phyloP scores from a whole-genome alignment of 2,888 invertebrate genomes.

The Drosophila cyrtoloma region DNA sequence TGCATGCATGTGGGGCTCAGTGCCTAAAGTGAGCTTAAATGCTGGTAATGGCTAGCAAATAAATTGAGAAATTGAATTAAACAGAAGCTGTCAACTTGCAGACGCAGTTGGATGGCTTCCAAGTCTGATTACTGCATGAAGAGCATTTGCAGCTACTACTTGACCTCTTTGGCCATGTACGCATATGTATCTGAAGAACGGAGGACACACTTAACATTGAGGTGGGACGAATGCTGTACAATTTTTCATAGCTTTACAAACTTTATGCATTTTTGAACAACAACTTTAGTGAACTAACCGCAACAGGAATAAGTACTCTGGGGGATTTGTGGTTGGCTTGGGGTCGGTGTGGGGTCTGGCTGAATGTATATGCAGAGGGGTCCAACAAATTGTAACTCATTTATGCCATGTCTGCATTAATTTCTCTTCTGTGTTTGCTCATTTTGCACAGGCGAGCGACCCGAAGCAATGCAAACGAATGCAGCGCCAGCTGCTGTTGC shows the following conservation, averaged over 20 bases:
- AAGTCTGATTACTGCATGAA: conserved; percentile 45
- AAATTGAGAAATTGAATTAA: conserved; percentile 29
- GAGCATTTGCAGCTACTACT: conserved; percentile 48
- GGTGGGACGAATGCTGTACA: conserved; percentile 35
- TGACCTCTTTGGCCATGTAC: conserved; percentile 56
- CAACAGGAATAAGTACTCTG: conserved; percentile 48
- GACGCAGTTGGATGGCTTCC: conserved; percentile 43
- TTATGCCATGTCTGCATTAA: conserved; percentile 67
- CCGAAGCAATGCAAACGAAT: conserved; percentile 92
- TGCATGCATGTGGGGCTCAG: not conserved
- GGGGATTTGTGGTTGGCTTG: conserved; percentile 13
- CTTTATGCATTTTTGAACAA: conserved; percentile 56
- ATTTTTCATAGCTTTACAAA: conserved; percentile 45
- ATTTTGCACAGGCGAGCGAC: conserved; percentile 89
- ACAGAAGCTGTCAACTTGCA: conserved; percentile 25
- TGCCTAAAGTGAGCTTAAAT: conserved; percentile 29
- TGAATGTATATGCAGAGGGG: conserved; percentile 16
- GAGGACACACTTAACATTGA: conserved; percentile 21
- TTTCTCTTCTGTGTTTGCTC: conserved; percentile 54
- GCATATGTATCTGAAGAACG: conserved; percentile 30
- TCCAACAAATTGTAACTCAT: conserved; percentile 75
- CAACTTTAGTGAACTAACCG: conserved; percentile 47
- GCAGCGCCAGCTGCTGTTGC: conserved; percentile 86
- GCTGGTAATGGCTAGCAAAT: conserved; percentile 26
- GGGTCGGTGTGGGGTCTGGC: conserved; percentile 1